Conservation (phyloP, 2,888 invertebrate species). For the Malacosoma neustria region DNA sequence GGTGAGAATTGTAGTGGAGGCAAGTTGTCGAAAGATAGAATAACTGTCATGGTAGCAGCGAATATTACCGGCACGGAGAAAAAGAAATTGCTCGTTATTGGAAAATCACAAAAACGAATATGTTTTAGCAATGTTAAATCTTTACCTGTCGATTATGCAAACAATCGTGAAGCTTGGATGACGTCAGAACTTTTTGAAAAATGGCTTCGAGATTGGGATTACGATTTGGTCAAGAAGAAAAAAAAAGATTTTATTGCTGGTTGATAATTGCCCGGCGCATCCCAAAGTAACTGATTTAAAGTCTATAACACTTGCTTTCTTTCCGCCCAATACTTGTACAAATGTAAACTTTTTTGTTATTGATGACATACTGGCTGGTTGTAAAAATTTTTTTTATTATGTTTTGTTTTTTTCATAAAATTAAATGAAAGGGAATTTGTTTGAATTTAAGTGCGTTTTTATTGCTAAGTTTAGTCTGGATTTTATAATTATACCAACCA, state of each 20-base stretch:
- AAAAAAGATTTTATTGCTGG: constrained; percentile 20
- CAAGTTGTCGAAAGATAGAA: constrained; percentile 13
- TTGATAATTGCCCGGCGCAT: constrained; percentile 24
- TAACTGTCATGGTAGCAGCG: constrained; percentile 17
- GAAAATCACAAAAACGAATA: constrained; percentile 17
- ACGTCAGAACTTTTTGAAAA: constrained; percentile 17
- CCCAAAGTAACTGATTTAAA: constrained; percentile 14
- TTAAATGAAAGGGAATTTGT: too few relatives aligned
- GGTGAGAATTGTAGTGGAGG: constrained; percentile 14
- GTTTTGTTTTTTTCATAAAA: too few relatives aligned
- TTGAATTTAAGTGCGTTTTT: too few relatives aligned
- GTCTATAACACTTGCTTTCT: constrained; percentile 12
- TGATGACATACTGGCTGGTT: too few relatives aligned
- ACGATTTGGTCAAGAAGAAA: constrained; percentile 10
- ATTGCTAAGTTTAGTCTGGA: too few relatives aligned
- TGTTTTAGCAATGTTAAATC: constrained; percentile 21
- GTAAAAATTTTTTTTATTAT: too few relatives aligned
- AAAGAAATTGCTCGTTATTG: constrained; percentile 15
- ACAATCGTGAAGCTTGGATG: constrained; percentile 33
- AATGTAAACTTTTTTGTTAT: too few relatives aligned
- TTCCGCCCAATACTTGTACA: constrained; percentile 2
- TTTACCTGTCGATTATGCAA: constrained; percentile 13
- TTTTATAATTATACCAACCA: too few relatives aligned
- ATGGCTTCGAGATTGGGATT: constrained; percentile 18
- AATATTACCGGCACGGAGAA: constrained; percentile 15